A percentile compares a stretch with the other conserved stretches of the same genome.
Evolutionary conservation across 2,888 invertebrate species (phyloP).

Genomic region (Ormyrus thymus): DNA sequence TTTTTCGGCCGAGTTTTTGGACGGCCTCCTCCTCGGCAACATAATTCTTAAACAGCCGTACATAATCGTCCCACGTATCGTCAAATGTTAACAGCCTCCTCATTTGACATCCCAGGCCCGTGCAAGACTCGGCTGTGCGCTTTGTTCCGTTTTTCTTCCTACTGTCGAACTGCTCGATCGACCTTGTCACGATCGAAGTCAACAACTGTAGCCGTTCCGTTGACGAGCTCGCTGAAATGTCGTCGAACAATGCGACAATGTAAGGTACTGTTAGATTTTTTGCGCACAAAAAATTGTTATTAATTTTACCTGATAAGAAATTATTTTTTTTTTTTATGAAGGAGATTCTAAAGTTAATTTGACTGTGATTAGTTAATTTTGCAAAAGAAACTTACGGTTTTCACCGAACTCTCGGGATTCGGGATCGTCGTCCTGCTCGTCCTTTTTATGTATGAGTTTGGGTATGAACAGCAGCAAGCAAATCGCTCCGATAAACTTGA

Average conservation of each 20-base stretch:
- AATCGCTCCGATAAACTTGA: slow-evolving; percentile 86
- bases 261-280: too few species aligned
- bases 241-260: neutral
- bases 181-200: slow-evolving; percentile 61
- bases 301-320: too few species aligned
- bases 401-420: slow-evolving; percentile 44
- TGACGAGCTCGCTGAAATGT: slow-evolving; percentile 33
- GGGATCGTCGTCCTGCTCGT: slow-evolving; percentile 68
- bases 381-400: slow-evolving; percentile 48
- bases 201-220: slow-evolving; percentile 50
- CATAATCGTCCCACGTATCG: slow-evolving; percentile 65
- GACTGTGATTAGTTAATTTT: neutral
- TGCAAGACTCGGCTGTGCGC: slow-evolving; percentile 73
- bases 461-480: slow-evolving; percentile 87
- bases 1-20: neutral
- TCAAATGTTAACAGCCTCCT: slow-evolving; percentile 60
- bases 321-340: too few species aligned
- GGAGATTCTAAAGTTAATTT: neutral
- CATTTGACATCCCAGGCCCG: slow-evolving; percentile 75
- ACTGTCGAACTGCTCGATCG: slow-evolving; percentile 63
- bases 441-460: slow-evolving; percentile 77
- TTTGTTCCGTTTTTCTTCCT: slow-evolving; percentile 59
- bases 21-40: slow-evolving; percentile 59
- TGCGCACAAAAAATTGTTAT: too few species aligned
- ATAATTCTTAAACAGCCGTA: slow-evolving; percentile 64